phyloP scores from a whole-genome alignment of 2,888 invertebrate species.

The Gastracanthus pulcherrimus region DNA sequence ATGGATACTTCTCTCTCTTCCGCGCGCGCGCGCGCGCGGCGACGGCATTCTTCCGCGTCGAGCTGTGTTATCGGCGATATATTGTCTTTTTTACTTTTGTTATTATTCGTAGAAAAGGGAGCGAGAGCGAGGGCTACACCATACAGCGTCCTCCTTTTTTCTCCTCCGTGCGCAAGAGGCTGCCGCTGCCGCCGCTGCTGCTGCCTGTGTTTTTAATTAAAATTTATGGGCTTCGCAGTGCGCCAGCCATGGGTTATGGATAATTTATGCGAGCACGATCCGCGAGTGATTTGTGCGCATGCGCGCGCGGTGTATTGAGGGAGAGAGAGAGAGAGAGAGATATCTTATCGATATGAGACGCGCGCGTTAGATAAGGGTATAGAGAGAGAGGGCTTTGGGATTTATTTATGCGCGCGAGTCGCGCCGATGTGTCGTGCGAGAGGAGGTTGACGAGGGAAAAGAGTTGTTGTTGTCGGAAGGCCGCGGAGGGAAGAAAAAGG shows the following conservation, averaged over 20 bases:
- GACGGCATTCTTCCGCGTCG: no score
- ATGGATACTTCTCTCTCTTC: background rate
- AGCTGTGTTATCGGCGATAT: no score
- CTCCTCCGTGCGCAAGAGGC: no score
- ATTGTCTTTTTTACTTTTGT: no score
- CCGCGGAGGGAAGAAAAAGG: background rate
- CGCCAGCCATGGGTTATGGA: slow-evolving; percentile 13
- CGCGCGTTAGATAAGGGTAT: background rate
- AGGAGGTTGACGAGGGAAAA: background rate
- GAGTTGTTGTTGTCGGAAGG: background rate
- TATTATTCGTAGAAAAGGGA: slow-evolving; percentile 21
- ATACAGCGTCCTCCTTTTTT: no score
- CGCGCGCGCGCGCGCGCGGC: no score
- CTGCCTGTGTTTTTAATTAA: slow-evolving; percentile 39
- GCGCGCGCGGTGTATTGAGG: no score
- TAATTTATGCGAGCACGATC: slow-evolving; percentile 39
- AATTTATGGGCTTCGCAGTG: slow-evolving; percentile 51
- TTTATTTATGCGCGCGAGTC: slow-evolving; percentile 33
- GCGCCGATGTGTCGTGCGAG: no score
- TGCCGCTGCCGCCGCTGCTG: background rate
- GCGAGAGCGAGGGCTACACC: no score
- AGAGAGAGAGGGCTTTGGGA: background rate
- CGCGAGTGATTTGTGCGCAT: slow-evolving; percentile 7
- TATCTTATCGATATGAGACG: slow-evolving; percentile 29
- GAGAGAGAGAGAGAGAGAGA: background rate